Percentiles rank a stretch among this genome's conserved stretches.
These are phyloP conservation scores for Hycleus cichorii DNA, from an alignment of 1,140 invertebrate genomes.

Conservation along the genomic window DNA sequence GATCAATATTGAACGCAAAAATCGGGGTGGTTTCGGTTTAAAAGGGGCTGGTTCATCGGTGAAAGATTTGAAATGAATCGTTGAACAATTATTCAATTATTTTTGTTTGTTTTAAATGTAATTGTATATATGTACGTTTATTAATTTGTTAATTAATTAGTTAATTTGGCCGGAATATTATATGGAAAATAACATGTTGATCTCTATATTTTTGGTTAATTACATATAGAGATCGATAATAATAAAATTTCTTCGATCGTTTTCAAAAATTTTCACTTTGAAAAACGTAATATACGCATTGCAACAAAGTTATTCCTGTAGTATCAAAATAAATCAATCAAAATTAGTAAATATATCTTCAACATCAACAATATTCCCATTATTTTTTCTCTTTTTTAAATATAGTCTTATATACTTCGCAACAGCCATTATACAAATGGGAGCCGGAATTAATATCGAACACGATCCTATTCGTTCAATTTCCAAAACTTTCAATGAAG, in stretches of 20 bases:
- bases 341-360: conserved; percentile 29
- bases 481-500: neutral
- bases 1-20: no score
- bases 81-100: no score
- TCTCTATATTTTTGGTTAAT: no score
- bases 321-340: conserved; percentile 26
- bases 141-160: no score
- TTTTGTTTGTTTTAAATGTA: no score
- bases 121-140: no score
- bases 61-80: no score
- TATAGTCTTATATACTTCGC: conserved; percentile 36
- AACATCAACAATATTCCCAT: conserved; percentile 33
- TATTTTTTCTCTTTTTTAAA: neutral
- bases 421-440: conserved; percentile 36
- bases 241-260: no score
- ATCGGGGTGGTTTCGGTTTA: no score
- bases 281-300: conserved; percentile 17
- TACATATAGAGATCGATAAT: no score
- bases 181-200: conserved; percentile 6
- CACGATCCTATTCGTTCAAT: neutral
- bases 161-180: conserved; percentile 9
- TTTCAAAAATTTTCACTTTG: neutral
- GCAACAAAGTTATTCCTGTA: conserved; percentile 21
- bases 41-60: no score
- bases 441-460: conserved; percentile 33